Percentiles rank a stretch among this genome's conserved stretches.
phyloP scores from a whole-genome alignment of 2,797 vertebrate species.

The Zalophus californianus region DNA sequence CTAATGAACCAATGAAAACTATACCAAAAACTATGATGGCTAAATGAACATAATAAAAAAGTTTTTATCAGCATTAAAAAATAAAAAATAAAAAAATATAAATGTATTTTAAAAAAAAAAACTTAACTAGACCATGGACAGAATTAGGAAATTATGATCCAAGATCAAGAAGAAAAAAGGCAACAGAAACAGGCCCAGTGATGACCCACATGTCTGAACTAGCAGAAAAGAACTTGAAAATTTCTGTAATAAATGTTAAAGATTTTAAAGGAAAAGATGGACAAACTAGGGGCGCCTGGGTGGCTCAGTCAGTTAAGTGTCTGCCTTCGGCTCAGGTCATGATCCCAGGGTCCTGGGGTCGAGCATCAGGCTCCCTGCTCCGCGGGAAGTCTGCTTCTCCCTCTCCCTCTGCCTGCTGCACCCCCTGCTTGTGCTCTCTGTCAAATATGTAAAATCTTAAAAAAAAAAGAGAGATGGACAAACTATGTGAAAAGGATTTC shows the following conservation, averaged over 20 bases:
- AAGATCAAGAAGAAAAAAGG: neutral
- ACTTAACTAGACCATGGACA: neutral
- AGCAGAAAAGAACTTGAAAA: constrained; percentile 18
- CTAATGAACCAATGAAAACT: no score
- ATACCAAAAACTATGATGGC: no score
- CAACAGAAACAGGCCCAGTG: neutral
- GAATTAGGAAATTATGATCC: neutral
- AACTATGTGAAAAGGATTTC: neutral
- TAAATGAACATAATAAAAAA: neutral
- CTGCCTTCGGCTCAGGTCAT: neutral
- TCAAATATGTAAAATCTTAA: neutral
- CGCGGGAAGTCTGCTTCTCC: no score
- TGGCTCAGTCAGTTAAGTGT: neutral
- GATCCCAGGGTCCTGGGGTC: no score
- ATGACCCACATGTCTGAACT: neutral
- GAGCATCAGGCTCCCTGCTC: no score
- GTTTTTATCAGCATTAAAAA: neutral
- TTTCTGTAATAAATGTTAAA: neutral
- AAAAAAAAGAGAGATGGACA: neutral
- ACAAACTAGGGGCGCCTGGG: neutral
- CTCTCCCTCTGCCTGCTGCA: no score
- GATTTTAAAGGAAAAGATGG: neutral
- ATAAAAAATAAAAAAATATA: no score
- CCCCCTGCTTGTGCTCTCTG: no score
- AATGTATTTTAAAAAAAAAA: neutral